Base-by-base conservation (phyloP, 2,888 invertebrate genomes). In the Amphipyra tragopoginis region DNA sequence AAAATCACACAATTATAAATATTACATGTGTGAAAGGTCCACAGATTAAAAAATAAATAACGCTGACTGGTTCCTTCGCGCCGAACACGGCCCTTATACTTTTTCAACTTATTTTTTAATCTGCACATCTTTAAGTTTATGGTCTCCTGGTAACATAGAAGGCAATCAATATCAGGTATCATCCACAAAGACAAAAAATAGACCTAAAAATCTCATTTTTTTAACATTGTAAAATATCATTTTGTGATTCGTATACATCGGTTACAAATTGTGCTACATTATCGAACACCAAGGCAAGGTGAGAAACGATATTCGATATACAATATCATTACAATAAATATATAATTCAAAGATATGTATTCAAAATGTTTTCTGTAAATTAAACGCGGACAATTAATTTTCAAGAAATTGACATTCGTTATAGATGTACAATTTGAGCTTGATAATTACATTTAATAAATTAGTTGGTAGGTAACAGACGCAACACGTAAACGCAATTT, bases 201-300 rank as follows among this genome's bases (percentile, higher is more conserved):
- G 88, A 93, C 88, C 89, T 93, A 91, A 92, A 92, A 93, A 93
- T 92, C 90, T 93, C 90, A 88, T 89, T 84, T 85, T 88, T 91
- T 83, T 82, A 94, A 94, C 94, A 93, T 91, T 92, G 92, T 94
- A 94, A 93, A 94, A 94, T 94, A 94, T 93, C 87, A 91, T 91
- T 88, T 88, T 87, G 87, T 90, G 85, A 83, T 79, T 94, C 94
- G 94, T 94, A 94, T 94, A 94, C 94, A 93, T 94, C 86, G 93
- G 93, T 94, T 94, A 92, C 94, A 93, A 79, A 92, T 94, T 93
- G 94, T 94, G 94, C 94, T 94, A 93, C 89, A 84, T 84, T 88
- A 90, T 80, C 90, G 90, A 93, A 94, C 94, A 94, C 93, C 91
- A 94, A 94, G 95, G 94, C 94, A 93, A 91, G 92, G 93, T 92